These are phyloP conservation scores for Diarsia brunnea DNA, from an alignment of 2,888 invertebrate species.

Conservation along the genomic window DNA sequence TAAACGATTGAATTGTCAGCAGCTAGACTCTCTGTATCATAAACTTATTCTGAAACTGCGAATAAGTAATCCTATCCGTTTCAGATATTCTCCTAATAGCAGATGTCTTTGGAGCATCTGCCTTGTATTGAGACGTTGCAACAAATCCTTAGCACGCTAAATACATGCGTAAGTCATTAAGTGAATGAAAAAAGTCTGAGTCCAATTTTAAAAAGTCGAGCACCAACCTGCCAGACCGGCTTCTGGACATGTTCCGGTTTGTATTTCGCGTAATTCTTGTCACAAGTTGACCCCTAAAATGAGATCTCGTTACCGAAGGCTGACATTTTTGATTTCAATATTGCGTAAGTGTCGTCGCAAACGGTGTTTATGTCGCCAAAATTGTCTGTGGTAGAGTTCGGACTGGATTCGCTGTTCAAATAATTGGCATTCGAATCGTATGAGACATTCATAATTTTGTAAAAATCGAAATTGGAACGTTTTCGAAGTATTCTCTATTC, in stretches of 20 bases:
- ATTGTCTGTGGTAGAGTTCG: background rate
- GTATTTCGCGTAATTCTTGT: conserved; percentile 73
- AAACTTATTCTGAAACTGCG: background rate
- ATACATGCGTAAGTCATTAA: conserved; percentile 68
- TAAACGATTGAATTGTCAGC: background rate
- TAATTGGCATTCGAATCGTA: conserved; percentile 1
- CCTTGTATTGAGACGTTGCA: conserved; percentile 47
- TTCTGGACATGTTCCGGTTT: conserved; percentile 72
- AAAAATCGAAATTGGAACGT: conserved; percentile 23
- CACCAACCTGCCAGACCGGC: conserved; percentile 67
- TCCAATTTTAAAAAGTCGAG: conserved; percentile 67
- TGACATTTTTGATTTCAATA: conserved; percentile 70
- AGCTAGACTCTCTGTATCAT: background rate
- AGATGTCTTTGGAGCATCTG: background rate
- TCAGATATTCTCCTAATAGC: background rate
- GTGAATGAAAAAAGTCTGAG: conserved; percentile 68
- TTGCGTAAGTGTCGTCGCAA: conserved; percentile 51
- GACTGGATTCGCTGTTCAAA: conserved; percentile 41
- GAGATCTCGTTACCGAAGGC: conserved; percentile 63
- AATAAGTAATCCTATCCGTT: too few relatives aligned
- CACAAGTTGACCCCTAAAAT: conserved; percentile 74
- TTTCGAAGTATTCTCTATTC: conserved; percentile 8
- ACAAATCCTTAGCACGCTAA: conserved; percentile 54
- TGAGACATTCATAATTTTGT: background rate
- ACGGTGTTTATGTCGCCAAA: conserved; percentile 6